Evolutionary conservation across 2,888 invertebrate species (phyloP), one percentile per base, ranked within the genome.

Genomic region (Halocaridina rubra): DNA sequence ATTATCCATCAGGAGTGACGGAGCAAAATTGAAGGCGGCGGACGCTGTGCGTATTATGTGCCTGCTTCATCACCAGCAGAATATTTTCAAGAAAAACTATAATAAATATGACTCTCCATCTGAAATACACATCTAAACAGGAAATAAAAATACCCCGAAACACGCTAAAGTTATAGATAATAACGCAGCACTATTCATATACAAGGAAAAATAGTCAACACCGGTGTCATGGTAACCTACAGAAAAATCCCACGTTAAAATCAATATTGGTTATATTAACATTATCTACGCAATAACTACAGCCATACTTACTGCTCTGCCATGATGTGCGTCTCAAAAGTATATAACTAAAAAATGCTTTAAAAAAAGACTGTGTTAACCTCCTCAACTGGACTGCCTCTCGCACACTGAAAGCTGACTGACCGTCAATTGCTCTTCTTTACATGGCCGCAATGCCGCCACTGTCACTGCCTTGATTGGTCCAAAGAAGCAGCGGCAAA

Each of bases 1-100:
- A n/a, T n/a, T n/a, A n/a, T n/a, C n/a, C n/a, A n/a, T n/a, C 53
- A 10, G 59, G 10, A 27, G 72, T 80, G 80, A 80, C 80, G 59
- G 80, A 72, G 80, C 80, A 80, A 72, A 80, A 80, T 80, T 72
- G 80, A 80, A 80, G 72, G 72, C 33, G 10, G 46, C 24, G 53
- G 79, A 71, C 61, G 24, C 27, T 32, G 24, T 4, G 10, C 22
- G 46, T 19, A 33, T 16, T 27, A 30, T 30, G 1, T 22, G 27
- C 16, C 16, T 32, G n/a, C 10, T 30, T 10, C 46, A 22, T 27
- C 74, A 24, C 74, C 10, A 16, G 24, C n/a, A 24, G 27, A 2
- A 3, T 27, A n/a, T 27, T 16, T 29, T 10, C 61, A 13, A 7
- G 33, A n/a, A 16, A n/a, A 7, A 69, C 69, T 8, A 30, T 33